Evolutionary conservation across 2,797 vertebrate genomes (phyloP).

Genomic region (Caiman crocodilus): DNA sequence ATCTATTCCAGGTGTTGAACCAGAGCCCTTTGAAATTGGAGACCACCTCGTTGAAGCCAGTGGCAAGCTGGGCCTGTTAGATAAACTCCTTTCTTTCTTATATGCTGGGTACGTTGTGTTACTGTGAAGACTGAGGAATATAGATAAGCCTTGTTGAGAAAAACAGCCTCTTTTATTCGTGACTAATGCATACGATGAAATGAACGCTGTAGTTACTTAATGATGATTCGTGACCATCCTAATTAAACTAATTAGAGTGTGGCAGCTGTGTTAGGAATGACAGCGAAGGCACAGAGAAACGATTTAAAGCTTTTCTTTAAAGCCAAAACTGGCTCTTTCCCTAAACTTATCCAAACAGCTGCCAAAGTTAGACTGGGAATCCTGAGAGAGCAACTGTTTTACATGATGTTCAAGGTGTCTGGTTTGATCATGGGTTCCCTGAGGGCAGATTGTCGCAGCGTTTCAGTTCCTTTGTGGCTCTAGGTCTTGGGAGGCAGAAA

Average conservation of each 20-base stretch:
- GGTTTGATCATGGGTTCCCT: neutral
- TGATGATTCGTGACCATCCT: fast-evolving
- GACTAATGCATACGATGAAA: neutral
- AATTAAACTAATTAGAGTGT: neutral
- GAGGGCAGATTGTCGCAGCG: neutral
- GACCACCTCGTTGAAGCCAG: conserved; percentile 93
- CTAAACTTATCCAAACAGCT: neutral
- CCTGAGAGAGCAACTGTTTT: neutral
- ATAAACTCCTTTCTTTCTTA: conserved; percentile 88
- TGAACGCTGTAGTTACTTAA: neutral
- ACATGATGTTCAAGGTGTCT: neutral
- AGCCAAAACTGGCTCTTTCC: neutral
- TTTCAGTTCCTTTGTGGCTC: neutral
- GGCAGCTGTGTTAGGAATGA: neutral
- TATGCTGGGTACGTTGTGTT: conserved; percentile 81
- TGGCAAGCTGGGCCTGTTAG: conserved; percentile 91
- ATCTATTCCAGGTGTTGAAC: conserved; percentile 89
- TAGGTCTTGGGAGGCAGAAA: neutral
- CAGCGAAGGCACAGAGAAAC: neutral
- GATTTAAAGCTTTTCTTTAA: conserved; percentile 5
- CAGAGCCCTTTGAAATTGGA: conserved; percentile 95
- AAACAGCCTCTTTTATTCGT: neutral
- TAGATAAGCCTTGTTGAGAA: neutral
- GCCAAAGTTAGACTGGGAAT: neutral
- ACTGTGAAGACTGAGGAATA: neutral